Base-by-base conservation (phyloP, 2,888 invertebrate species). In the Mesorhabditis belari region DNA sequence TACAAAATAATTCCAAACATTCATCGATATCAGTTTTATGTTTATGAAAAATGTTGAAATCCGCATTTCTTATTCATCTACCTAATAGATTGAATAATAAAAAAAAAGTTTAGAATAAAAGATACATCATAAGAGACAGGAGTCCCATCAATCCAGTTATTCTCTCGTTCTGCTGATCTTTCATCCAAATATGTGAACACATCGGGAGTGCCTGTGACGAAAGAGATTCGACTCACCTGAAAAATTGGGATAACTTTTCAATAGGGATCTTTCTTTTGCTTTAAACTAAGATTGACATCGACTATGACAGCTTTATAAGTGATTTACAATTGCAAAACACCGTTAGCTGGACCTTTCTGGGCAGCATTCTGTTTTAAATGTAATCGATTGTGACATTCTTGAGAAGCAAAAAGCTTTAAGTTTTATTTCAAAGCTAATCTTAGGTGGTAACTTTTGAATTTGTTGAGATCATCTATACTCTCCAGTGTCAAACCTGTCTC, bases 131-230 rank as follows among this genome's bases (percentile, higher is more conserved):
- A 35, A n/a, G 12, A 17, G n/a, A 35, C n/a, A 35, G 12, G 44
- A n/a, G 12, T 17, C n/a, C 44, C 44, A 35, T 35, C 44, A 17
- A 35, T n/a, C 44, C 44, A 35, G 44, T 35, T 35, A n/a, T 17
- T 35, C 44, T 35, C 44, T n/a, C n/a, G 12, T n/a, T 35, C 44
- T n/a, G 71, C 66, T 5, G 58, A 51, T 3, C 60, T 61, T 51
- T 74, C 74, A 56, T 74, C 71, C 50, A 73, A 58, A 55, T 74
- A 74, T 9, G 70, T 62, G 55, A 71, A 74, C 35, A 71, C 74
- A 21, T 53, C 28, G 12, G 74, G 71, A n/a, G 64, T 67, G 49
- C 58, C 65, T 6, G 60, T 29, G 49, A 58, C 63, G 62, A 74
- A 71, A 49, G 57, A 55, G 49, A 74, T 74, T 17, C 65, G 60